Evolutionary conservation across 2,888 invertebrate genomes (phyloP).

Genomic region (Antitype chi): DNA sequence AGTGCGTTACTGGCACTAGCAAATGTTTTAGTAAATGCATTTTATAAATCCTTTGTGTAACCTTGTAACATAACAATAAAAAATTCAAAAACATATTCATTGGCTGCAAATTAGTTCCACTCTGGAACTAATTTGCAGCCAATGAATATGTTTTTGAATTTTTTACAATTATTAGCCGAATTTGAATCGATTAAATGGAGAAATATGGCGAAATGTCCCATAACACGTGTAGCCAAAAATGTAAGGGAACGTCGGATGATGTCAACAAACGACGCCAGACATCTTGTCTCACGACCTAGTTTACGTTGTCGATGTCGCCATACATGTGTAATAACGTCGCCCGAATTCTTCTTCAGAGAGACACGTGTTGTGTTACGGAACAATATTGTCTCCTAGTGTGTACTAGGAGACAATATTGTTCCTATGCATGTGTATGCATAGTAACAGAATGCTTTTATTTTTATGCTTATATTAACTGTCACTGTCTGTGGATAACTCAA

Average conservation of each 20-base stretch:
- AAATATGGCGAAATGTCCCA: neutral
- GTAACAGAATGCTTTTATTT: neutral
- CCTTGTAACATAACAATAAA: too few species aligned
- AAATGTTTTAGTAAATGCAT: conserved; percentile 16
- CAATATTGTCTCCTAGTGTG: neutral
- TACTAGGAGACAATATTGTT: too few species aligned
- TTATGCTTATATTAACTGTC: neutral
- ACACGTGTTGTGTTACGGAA: neutral
- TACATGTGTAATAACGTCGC: neutral
- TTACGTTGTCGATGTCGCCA: neutral
- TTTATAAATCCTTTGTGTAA: conserved; percentile 1
- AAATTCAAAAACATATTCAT: too few species aligned
- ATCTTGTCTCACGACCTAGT: neutral
- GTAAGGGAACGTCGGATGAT: neutral
- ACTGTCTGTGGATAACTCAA: neutral
- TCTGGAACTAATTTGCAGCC: neutral
- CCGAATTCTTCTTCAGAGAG: neutral
- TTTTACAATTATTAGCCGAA: neutral
- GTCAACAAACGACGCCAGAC: neutral
- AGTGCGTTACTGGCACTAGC: neutral
- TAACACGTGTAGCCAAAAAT: neutral
- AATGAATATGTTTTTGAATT: neutral
- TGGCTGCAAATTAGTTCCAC: too few species aligned
- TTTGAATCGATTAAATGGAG: neutral
- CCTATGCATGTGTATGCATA: too few species aligned